Evolutionary conservation across 2,113 vertebrate genomes (phyloP), one percentile per base, ranked within the genome.

Genomic region (Lota lota): DNA sequence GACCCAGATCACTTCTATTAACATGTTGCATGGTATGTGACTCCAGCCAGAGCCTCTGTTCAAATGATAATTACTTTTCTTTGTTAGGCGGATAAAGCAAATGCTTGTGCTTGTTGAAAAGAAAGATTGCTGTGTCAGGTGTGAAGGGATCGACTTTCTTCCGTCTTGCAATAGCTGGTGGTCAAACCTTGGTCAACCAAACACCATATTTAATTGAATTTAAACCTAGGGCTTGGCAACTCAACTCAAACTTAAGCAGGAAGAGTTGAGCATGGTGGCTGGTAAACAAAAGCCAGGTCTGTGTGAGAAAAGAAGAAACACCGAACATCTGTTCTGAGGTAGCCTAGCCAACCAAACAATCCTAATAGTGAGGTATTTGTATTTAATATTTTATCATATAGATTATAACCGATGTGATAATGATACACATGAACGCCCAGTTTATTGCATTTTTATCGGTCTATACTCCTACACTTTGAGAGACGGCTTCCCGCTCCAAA

Each of bases 11-110:
- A 84, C 84, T 88, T 64, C 82, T 80, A 86, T 89, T 90, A 90
- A 91, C 85, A 85, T 54, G 80, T 87, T 90, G 79, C 86, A 88
- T 82, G 82, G 88, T 85, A 81, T 78, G 84, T 83, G 90, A 60
- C 21, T 47, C 17, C 63, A 20, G 40, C n/a, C 36, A 8, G 15
- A 21, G 61, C 33, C 33, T 47, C 10, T 8, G 40, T 47, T 47
- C 40, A 47, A 47, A 12, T 28, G 22, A 62, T 14, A 53, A 71
- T 71, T 71, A 57, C 67, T 53, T 69, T 66, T 60, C 16, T 10
- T 40, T 59, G 66, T 3, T 17, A 54, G 22, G 3, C 20, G 28
- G 15, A 36, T 47, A 47, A 47, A 47, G 10, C 40, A 47, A 47
- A 47, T 10, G 40, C 40, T 47, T 12, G 12, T 53, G 18, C 53